phyloP scores from a whole-genome alignment of 23 tunicate species.

The Diplosoma virens region DNA sequence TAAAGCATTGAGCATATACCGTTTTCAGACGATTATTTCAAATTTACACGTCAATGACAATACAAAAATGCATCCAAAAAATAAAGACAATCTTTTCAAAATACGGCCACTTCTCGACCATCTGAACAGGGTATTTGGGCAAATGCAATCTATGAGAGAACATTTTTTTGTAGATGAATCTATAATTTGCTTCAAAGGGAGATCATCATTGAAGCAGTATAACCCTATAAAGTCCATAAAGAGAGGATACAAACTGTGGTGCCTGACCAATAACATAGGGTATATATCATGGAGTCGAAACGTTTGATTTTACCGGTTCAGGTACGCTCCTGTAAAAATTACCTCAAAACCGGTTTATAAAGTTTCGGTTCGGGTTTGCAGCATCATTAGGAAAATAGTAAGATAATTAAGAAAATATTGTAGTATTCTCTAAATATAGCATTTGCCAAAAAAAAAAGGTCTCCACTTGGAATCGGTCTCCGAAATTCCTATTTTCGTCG shows the following conservation, averaged over 20 bases:
- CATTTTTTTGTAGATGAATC: slow-evolving; percentile 6
- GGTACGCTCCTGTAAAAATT: too few species aligned
- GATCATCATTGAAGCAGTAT: slow-evolving; percentile 4
- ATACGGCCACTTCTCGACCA: not conserved
- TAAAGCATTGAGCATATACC: not conserved
- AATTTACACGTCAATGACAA: slow-evolving; percentile 15
- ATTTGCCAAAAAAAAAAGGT: too few species aligned
- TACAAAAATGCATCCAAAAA: not conserved
- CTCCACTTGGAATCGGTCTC: too few species aligned
- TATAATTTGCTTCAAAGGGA: slow-evolving; percentile 22
- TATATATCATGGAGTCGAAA: too few species aligned
- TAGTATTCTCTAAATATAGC: too few species aligned
- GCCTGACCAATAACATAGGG: not conserved
- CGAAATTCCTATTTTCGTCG: too few species aligned
- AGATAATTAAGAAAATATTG: too few species aligned
- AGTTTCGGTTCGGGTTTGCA: too few species aligned
- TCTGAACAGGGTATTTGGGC: not conserved
- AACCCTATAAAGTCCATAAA: slow-evolving; percentile 26
- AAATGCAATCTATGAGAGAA: not conserved
- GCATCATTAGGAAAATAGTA: too few species aligned
- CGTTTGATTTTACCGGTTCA: too few species aligned
- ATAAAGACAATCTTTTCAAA: slow-evolving; percentile 11
- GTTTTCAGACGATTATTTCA: not conserved
- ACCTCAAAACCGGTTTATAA: too few species aligned
- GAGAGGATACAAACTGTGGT: slow-evolving; percentile 26